Percentiles rank a stretch among this genome's conserved stretches.
Conservation (phyloP, 1,140 invertebrate genomes). For the Drosophila orena region DNA sequence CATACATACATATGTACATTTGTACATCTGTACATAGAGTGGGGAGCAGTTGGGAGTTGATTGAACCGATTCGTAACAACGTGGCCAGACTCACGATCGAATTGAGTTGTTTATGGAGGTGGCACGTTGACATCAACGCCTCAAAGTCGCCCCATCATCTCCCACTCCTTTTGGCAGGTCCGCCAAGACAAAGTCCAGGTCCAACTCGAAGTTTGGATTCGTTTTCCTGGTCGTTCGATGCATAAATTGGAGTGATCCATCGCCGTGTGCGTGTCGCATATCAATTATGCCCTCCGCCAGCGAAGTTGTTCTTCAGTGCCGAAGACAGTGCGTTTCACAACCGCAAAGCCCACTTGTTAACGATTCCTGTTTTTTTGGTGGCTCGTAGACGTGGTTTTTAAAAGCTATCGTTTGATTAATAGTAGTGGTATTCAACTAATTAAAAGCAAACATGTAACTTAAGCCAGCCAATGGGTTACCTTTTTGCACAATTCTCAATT, state of each 20-base stretch:
- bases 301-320: conserved; percentile 26
- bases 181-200: conserved; percentile 39
- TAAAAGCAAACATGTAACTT: conserved; percentile 2
- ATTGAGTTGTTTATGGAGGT: conserved; percentile 59
- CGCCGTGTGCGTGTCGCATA: conserved; percentile 59
- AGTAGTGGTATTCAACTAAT: conserved; percentile 1
- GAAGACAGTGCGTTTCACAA: conserved; percentile 31
- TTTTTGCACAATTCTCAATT: conserved; percentile 3
- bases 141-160: conserved; percentile 22
- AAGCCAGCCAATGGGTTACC: background rate
- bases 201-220: conserved; percentile 31
- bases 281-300: conserved; percentile 43
- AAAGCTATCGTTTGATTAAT: background rate
- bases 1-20: too few relatives aligned
- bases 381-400: background rate
- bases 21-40: background rate
- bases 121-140: conserved; percentile 59
- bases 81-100: conserved; percentile 46
- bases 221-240: conserved; percentile 63
- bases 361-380: background rate
- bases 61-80: conserved; percentile 69
- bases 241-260: conserved; percentile 73
- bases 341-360: background rate
- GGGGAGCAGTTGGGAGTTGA: conserved; percentile 63
- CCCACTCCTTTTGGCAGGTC: conserved; percentile 21